phyloP scores from a whole-genome alignment of 2,797 vertebrate genomes.

The Anas capensis region DNA sequence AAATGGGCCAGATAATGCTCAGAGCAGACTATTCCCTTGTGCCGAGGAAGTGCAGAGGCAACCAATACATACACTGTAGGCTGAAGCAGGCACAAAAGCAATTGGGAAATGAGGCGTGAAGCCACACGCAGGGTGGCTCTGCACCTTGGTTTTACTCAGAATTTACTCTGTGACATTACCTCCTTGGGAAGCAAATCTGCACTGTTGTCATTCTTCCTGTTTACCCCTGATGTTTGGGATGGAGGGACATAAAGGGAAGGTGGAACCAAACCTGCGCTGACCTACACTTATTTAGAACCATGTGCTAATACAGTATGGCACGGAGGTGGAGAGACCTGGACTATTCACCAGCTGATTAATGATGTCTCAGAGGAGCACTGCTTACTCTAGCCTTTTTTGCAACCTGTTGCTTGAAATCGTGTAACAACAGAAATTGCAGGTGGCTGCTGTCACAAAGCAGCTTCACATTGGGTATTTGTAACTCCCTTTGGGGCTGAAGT shows the following conservation, averaged over 20 bases:
- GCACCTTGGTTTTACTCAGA: background rate
- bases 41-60: background rate
- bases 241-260: background rate
- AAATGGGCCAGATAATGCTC: background rate
- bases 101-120: background rate
- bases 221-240: background rate
- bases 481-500: background rate
- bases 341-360: background rate
- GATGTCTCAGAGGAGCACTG: background rate
- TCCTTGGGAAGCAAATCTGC: background rate
- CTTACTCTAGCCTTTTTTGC: background rate
- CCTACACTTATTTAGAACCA: background rate
- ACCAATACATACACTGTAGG: background rate
- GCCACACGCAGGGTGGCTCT: background rate
- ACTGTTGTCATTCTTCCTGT: background rate
- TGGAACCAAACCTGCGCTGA: background rate
- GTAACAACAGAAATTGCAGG: background rate
- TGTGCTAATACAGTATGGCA: background rate
- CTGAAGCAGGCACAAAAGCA: background rate
- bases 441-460: background rate
- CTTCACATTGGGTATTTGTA: background rate
- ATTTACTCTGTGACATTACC: background rate
- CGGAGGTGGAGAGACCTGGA: background rate
- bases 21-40: background rate
- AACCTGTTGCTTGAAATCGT: rapidly evolving